Base-by-base conservation (phyloP, 2,797 vertebrate species). In the Lepus townsendii region DNA sequence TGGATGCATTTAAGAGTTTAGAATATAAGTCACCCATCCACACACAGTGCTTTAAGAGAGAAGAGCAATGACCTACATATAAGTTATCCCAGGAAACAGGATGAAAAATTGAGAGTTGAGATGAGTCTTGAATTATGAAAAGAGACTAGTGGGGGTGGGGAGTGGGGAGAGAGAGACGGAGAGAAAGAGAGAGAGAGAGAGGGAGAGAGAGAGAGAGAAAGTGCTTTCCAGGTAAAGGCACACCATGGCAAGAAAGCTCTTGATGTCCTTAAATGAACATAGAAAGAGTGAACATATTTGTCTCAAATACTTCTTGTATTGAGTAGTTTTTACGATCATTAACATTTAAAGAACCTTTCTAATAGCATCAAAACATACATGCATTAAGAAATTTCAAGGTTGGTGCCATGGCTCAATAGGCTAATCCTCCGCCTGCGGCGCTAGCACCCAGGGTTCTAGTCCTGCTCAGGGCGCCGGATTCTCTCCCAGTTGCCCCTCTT, bases 331-430 rank as follows among this genome's bases (percentile, higher is more conserved):
- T 72, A 68, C 30, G 19, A 80, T 10, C 30, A 19, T 66, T 66
- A 78, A 38, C n/a, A 88, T 42, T 88, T 95, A 26, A 83, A 83
- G 71, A 95, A 87, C 16, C 2, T 78, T 73, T 22, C 42, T 27
- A 6, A 11, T 63, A 27, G 16, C 47, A 69, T 73, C 72, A 94
- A 93, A 96, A 38, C 24, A 82, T 2, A 5, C 13, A 32, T 91
- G 27, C 17, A 10, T 88, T 77, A 93, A 93, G 27, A 27, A 20
- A 57, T 57, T 57, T 13, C 54, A 57, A 57, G 5, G 38, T 1
- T 42, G 38, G 38, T 1, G 38, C 38, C 1, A 7, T 42, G 38
- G 38, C 38, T 42, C 38, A 42, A 42, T 42, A 42, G 38, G 38
- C 38, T 42, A 42, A 42, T 42, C 38, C 38, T 42, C 38, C 1